Evolutionary conservation across 2,113 vertebrate genomes (phyloP).

Genomic region (Chaetorhynchus papuensis): DNA sequence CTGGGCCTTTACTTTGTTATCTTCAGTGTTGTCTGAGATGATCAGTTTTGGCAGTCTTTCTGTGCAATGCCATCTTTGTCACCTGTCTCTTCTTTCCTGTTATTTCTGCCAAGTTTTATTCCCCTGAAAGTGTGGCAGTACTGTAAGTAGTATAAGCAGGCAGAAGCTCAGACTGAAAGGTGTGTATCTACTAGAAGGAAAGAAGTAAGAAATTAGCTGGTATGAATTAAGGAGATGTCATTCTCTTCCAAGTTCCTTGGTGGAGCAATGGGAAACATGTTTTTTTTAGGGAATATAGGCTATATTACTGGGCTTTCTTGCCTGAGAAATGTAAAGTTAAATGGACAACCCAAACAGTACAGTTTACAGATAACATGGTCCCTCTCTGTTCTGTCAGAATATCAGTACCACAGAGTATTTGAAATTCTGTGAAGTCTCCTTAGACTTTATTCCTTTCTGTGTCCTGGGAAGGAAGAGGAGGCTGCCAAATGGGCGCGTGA

Average conservation of each 20-base stretch:
- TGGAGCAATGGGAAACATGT: not conserved
- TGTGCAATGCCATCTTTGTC: not conserved
- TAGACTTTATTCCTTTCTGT: slow-evolving; percentile 17
- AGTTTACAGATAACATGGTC: too few species aligned
- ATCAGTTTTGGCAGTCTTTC: not conserved
- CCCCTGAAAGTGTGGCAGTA: not conserved
- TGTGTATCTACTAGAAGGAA: not conserved
- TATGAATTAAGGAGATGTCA: not conserved
- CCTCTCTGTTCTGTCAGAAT: not conserved
- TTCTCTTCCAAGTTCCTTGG: not conserved
- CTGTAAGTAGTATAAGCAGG: not conserved
- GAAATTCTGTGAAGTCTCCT: not conserved
- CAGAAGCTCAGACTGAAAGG: not conserved
- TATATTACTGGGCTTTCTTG: not conserved
- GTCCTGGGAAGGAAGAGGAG: slow-evolving; percentile 83
- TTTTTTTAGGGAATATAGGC: not conserved
- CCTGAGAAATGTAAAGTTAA: not conserved
- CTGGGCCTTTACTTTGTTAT: not conserved
- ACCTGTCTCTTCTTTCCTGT: not conserved
- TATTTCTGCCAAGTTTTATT: not conserved
- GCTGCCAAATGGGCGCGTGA: slow-evolving; percentile 77
- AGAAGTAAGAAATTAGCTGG: not conserved
- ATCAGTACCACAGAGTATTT: not conserved
- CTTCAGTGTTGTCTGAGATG: not conserved
- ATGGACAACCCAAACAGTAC: not conserved